Conservation (phyloP, 1,140 invertebrate genomes). For the Temnothorax curvispinosus region DNA sequence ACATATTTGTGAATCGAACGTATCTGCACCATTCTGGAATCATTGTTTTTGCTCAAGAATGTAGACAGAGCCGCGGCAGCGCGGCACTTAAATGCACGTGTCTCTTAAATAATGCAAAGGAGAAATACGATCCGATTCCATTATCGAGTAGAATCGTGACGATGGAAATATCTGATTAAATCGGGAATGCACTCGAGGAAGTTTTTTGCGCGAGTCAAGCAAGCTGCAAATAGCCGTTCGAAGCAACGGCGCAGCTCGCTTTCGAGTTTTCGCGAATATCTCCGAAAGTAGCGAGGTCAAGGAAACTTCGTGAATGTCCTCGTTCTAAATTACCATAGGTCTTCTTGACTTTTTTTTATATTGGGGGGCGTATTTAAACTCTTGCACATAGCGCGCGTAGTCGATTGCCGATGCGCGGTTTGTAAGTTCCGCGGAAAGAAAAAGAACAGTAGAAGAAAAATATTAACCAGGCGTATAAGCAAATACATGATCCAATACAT, state of each 20-base stretch:
- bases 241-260: background rate
- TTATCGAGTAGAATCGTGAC: constrained; percentile 46
- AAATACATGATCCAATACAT: background rate
- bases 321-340: constrained; percentile 40
- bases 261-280: constrained; percentile 45
- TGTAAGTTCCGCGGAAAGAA: background rate
- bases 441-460: background rate
- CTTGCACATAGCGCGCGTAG: background rate
- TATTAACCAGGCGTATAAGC: background rate
- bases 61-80: background rate
- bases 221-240: constrained; percentile 40
- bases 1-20: constrained; percentile 2
- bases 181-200: constrained; percentile 34
- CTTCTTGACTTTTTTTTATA: constrained; percentile 23
- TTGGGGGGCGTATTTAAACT: background rate
- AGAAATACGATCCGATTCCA: constrained; percentile 35
- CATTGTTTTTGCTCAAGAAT: constrained; percentile 14
- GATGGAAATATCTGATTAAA: constrained; percentile 57
- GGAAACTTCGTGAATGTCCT: constrained; percentile 35
- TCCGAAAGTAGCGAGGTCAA: constrained; percentile 5
- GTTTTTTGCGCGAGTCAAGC: constrained; percentile 50
- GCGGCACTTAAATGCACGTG: constrained; percentile 17
- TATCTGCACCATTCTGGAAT: background rate
- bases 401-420: constrained; percentile 31
- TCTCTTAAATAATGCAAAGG: constrained; percentile 41